Evolutionary conservation across 2,113 vertebrate species (phyloP), one percentile per base, ranked within the genome.

Genomic region (Ifrita kowaldi): DNA sequence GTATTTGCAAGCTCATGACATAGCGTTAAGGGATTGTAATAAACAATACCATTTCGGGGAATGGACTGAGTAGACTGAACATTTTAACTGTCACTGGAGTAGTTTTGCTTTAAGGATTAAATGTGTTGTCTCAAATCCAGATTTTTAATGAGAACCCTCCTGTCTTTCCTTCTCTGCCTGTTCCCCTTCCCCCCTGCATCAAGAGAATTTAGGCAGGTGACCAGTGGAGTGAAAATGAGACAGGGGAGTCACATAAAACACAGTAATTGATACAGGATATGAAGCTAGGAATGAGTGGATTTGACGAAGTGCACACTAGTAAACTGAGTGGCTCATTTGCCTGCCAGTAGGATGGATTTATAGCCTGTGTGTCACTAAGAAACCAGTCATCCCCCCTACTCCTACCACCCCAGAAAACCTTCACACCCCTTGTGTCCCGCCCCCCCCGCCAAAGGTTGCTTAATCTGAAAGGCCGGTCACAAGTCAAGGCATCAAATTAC

Each of bases 1-100:
- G 69, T 93, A 86, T 97, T 94, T 93, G 88, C 79, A 96, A 96
- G 78, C 68, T 77, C 88, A 96, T 94, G 93, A 96, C 94, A 91
- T 95, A 87, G 94, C 69, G 94, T 63, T 95, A 76, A 59, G 88
- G 87, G 95, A 94, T 35, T 94, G 90, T 89, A 82, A 91, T 93
- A 94, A 94, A 92, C 55, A 62, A 94, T 90, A 93, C 93, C 95
- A 94, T 95, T 87, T 91, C 55, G 32, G 63, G 93, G 94, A 97
- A 95, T 52, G 46, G 82, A 42, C 82, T 59, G 65, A 55, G 78
- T 52, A 83, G 62, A 53, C 47, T 9, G 32, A 93, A 80, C 64
- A 32, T 70, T 91, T 70, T 80, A 75, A 79, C 91, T 91, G 50
- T 44, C 73, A 53, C 87, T 64, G 42, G 70, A 89, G 35, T 44